Conservation (phyloP, 1,140 invertebrate genomes). For the Lordiphosa collinella region DNA sequence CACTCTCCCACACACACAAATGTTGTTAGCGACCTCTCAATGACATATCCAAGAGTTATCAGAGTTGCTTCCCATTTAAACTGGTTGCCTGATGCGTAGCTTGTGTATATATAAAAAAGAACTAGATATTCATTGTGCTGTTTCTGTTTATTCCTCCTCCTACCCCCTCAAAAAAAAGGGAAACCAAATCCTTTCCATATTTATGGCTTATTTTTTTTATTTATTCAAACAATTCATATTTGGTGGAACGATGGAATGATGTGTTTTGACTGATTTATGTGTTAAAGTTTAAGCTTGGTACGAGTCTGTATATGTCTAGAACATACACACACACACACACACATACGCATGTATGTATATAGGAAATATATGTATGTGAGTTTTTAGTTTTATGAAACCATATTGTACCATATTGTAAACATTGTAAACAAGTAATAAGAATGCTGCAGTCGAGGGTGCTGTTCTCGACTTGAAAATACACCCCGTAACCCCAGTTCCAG, state of each 20-base stretch:
- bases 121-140: no score
- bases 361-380: slow-evolving; percentile 5
- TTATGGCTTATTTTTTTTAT: slow-evolving; percentile 1
- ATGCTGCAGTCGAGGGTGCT: slow-evolving; percentile 10
- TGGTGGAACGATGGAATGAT: slow-evolving; percentile 26
- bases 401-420: slow-evolving; percentile 5
- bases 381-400: slow-evolving; percentile 4
- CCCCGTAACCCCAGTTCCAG: slow-evolving; percentile 11
- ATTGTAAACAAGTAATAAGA: slow-evolving; percentile 12
- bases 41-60: no score
- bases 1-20: no score
- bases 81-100: no score
- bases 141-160: no score
- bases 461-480: neutral
- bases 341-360: slow-evolving; percentile 3
- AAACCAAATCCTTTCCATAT: neutral
- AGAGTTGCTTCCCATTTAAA: no score
- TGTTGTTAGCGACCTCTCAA: no score
- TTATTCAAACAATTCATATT: slow-evolving; percentile 12
- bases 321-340: slow-evolving; percentile 7
- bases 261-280: slow-evolving; percentile 60
- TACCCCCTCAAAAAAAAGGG: no score
- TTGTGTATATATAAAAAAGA: no score
- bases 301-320: slow-evolving; percentile 25
- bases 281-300: slow-evolving; percentile 56